These are phyloP conservation scores for Nipponacmea schrenckii DNA, from an alignment of 2,888 invertebrate genomes.

Conservation along the genomic window DNA sequence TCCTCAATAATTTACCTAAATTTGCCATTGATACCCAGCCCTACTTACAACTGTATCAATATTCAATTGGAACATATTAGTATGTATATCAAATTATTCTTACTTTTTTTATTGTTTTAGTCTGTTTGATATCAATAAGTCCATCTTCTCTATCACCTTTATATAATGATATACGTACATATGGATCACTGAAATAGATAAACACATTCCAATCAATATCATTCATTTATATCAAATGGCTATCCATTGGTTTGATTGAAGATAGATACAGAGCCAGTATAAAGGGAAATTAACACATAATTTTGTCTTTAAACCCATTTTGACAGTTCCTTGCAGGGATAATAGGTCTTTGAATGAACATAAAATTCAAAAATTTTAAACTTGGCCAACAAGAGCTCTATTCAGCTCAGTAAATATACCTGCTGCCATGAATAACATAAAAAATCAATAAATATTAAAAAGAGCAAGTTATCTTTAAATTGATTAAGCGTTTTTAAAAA, in stretches of 20 bases:
- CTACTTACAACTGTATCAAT: no score
- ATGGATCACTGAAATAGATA: constrained; percentile 83
- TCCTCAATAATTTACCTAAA: no score
- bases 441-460: no score
- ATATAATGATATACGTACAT: constrained; percentile 88
- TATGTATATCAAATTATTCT: constrained; percentile 28
- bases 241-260: neutral
- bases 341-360: no score
- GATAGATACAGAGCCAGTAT: neutral
- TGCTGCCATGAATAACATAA: no score
- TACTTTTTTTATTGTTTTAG: constrained; percentile 96
- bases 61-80: no score
- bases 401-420: no score
- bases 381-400: no score
- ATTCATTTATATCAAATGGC: neutral
- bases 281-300: neutral
- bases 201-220: neutral
- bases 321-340: neutral
- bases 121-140: constrained; percentile 90
- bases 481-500: no score
- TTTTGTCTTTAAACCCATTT: neutral
- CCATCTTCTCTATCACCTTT: constrained; percentile 79
- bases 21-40: no score
- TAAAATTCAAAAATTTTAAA: no score
- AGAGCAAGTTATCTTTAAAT: no score